These are phyloP conservation scores for Eriocheir sinensis DNA, from an alignment of 1,140 invertebrate species.

Conservation along the genomic window DNA sequence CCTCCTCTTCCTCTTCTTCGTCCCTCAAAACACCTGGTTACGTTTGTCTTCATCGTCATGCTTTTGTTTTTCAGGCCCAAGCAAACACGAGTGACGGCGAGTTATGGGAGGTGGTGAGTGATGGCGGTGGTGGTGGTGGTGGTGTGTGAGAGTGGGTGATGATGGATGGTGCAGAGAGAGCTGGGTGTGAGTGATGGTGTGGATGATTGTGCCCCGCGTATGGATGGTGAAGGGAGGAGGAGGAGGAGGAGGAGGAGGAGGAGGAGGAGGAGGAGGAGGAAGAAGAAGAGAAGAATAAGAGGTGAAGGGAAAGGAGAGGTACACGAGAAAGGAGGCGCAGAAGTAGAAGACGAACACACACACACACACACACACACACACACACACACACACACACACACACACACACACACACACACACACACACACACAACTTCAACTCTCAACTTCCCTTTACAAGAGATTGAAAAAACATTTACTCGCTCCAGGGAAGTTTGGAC, in stretches of 20 bases:
- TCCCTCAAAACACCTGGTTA: neutral
- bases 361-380: neutral
- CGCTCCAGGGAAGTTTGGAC: neutral
- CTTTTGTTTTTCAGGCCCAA: neutral
- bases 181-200: constrained; percentile 11
- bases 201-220: neutral
- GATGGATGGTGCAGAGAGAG: neutral
- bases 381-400: neutral
- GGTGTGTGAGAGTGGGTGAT: neutral
- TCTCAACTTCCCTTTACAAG: neutral
- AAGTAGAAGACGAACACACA: neutral
- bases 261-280: too few species aligned
- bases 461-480: constrained; percentile 5
- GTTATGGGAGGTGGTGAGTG: neutral
- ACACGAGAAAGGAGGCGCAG: too few species aligned
- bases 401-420: neutral
- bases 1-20: too few species aligned
- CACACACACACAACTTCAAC: neutral
- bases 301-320: too few species aligned
- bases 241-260: neutral
- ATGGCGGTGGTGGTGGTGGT: neutral
- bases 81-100: neutral
- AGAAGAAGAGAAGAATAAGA: too few species aligned
- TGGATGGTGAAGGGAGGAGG: too few species aligned
- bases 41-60: constrained; percentile 14